phyloP scores from a whole-genome alignment of 1,140 invertebrate genomes.

The Anoplolepis gracilipes region DNA sequence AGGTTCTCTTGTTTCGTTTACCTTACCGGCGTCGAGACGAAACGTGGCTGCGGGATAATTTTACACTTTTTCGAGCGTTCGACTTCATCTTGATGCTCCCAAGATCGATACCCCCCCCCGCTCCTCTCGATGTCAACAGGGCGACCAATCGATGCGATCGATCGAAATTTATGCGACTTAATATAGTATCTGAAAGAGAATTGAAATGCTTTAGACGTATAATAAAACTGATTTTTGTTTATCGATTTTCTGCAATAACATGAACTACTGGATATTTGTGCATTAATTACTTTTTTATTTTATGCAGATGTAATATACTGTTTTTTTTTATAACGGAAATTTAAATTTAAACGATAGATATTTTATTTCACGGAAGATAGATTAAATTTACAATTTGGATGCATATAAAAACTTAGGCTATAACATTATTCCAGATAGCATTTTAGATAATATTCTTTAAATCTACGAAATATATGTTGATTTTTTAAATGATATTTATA shows the following conservation, averaged over 20 bases:
- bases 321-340: not conserved
- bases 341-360: slow-evolving; percentile 3
- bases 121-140: not conserved
- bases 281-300: not conserved
- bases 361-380: not conserved
- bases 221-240: not conserved
- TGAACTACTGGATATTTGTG: not conserved
- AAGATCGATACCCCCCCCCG: not conserved
- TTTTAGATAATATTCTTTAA: slow-evolving; percentile 1
- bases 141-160: not conserved
- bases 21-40: slow-evolving; percentile 68
- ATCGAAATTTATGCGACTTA: not conserved
- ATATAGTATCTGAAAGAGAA: not conserved
- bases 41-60: slow-evolving; percentile 56
- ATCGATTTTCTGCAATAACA: not conserved
- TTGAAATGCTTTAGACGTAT: not conserved
- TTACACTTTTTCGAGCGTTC: slow-evolving; percentile 32
- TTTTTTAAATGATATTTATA: not conserved
- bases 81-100: not conserved
- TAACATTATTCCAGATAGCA: not conserved
- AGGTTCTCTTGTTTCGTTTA: slow-evolving; percentile 67
- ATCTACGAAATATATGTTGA: not conserved
- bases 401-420: not conserved
- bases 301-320: not conserved
- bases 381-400: not conserved